Evolutionary conservation across 2,888 invertebrate species (phyloP), one percentile per base, ranked within the genome.

Genomic region (Luffia ferchaultella): DNA sequence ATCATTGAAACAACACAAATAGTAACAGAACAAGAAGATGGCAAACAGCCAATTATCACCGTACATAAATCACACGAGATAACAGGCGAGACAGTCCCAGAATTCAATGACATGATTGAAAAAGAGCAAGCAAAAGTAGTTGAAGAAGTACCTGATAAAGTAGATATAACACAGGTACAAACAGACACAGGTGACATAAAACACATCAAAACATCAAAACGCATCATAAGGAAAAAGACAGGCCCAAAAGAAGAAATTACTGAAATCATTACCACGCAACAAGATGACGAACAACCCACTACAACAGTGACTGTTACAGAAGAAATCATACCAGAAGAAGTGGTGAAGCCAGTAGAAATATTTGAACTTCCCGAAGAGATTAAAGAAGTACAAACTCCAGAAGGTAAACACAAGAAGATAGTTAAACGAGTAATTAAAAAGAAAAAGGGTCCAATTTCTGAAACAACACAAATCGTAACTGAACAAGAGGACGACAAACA

Each of bases 401-500:
- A 52, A 41, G 49, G 52, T 45, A 43, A 54, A 53, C 59, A 60
- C 30, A 63, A 62, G 49, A 59, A 58, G 18, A 53, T 53, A 2
- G 58, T 58, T 1, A 66, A 63, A 47, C 60, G 61, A 20, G 54
- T 59, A 16, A 55, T 58, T 15, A 60, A 58, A 41, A 60, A 62
- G 47, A 57, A 62, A 43, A 56, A 58, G 51, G 54, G 58, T n/a
- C 52, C 64, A 16, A 56, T 61, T 58, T 52, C 67, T 50, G 55
- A 62, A 62, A 63, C 61, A 2, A 68, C 83, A 2, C 57, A 73
- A 53, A 56, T 85, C 58, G 62, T 68, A 17, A 73, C 67, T 1
- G 64, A 74, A 30, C 75, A 79, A 57, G 80, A 79, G 57, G 76
- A 77, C 54, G 75, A 78, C 43, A 75, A 70, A 59, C 58, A 73